Evolutionary conservation across 2,113 vertebrate genomes (phyloP).

Genomic region (Lichenostomus cassidix): DNA sequence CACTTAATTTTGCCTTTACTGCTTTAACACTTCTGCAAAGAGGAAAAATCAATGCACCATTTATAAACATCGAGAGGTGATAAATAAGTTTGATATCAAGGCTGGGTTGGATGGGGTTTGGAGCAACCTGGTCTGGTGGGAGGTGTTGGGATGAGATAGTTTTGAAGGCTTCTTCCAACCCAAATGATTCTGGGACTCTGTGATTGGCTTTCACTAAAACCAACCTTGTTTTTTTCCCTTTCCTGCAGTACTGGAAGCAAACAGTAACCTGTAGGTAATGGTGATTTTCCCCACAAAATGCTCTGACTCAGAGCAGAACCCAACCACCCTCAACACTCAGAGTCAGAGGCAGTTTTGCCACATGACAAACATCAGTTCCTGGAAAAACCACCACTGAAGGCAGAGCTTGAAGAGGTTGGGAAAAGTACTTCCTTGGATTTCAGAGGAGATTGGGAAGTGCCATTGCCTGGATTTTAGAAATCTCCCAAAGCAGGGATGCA

Average conservation of each 20-base stretch:
- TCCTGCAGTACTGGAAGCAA: not conserved
- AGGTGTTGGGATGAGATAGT: not conserved
- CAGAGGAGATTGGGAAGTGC: not conserved
- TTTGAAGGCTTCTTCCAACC: not conserved
- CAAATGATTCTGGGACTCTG: not conserved
- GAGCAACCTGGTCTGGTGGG: not conserved
- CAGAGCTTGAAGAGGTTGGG: not conserved
- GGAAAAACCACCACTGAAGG: not conserved
- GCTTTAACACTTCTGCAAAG: not conserved
- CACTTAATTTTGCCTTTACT: not conserved
- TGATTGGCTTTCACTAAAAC: not conserved
- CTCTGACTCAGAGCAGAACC: not conserved
- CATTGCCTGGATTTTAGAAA: not conserved
- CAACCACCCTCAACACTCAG: not conserved
- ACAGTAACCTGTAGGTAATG: not conserved
- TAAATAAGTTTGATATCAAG: rapidly evolving
- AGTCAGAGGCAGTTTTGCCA: not conserved
- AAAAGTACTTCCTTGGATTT: not conserved
- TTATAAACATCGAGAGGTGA: not conserved
- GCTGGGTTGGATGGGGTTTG: not conserved
- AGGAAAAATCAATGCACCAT: not conserved
- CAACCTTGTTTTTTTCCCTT: not conserved
- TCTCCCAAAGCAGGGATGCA: not conserved
- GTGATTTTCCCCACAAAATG: rapidly evolving
- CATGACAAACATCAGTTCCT: not conserved